A percentile compares a stretch with the other conserved stretches of the same genome.
These are phyloP conservation scores for Ophioderma brevispina DNA, from an alignment of 35 echinoderm and acorn worm species.

Conservation along the genomic window DNA sequence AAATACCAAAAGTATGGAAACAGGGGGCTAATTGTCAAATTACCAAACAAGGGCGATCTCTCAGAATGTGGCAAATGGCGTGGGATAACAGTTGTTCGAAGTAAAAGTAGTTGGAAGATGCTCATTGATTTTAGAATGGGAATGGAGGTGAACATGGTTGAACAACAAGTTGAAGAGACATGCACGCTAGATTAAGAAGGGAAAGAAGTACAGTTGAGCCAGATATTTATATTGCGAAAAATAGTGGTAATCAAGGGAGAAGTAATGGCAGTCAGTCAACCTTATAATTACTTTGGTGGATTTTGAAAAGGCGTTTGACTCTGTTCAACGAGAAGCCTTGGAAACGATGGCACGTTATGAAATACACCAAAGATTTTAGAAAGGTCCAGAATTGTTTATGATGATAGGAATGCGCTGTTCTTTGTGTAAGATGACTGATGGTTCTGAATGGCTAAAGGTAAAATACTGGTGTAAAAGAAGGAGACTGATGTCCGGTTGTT, in stretches of 20 bases:
- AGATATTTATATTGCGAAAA: too few relatives aligned
- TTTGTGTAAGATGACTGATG: not conserved
- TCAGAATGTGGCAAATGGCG: conserved; percentile 52
- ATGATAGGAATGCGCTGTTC: not conserved
- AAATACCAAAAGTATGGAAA: conserved; percentile 18
- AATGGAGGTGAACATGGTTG: not conserved
- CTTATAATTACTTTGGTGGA: conserved; percentile 49
- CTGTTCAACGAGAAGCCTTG: conserved; percentile 50
- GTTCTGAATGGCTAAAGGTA: conserved; percentile 23
- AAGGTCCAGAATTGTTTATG: not conserved
- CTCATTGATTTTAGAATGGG: too few relatives aligned
- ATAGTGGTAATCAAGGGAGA: too few relatives aligned
- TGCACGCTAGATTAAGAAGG: not conserved
- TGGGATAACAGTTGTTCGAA: not conserved
- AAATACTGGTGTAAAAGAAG: conserved; percentile 36
- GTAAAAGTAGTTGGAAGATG: not conserved
- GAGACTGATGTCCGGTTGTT: conserved; percentile 52
- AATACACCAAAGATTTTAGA: conserved; percentile 10
- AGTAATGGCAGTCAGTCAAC: too few relatives aligned
- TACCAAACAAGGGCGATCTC: conserved; percentile 39
- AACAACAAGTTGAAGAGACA: not conserved
- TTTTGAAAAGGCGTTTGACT: conserved; percentile 63
- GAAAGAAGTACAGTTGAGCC: too few relatives aligned
- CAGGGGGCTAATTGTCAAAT: conserved; percentile 31
- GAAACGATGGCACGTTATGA: conserved; percentile 32